Evolutionary conservation across 2,888 invertebrate species (phyloP).

Genomic region (Aplocera efformata): DNA sequence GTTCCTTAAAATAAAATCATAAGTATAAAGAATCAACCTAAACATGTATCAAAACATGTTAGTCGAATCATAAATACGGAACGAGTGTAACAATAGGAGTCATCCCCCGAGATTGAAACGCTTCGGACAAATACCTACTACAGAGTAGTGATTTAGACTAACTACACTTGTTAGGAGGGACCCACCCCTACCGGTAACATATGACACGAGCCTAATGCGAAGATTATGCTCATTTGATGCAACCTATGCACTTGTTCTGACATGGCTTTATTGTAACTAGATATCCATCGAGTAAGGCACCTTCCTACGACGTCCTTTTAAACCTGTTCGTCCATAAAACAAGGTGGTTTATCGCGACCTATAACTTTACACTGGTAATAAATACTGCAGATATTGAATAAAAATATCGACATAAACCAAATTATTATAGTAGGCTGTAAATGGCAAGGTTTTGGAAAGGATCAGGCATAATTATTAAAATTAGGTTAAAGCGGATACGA

Average conservation of each 20-base stretch:
- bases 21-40: too few species aligned
- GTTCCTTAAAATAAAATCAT: too few species aligned
- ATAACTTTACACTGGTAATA: conserved; percentile 43
- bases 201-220: conserved; percentile 61
- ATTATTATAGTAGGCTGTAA: conserved; percentile 35
- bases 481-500: conserved; percentile 17
- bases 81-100: conserved; percentile 49
- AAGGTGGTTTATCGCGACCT: conserved; percentile 41
- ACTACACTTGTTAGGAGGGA: conserved; percentile 67
- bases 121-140: conserved; percentile 52
- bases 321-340: conserved; percentile 43
- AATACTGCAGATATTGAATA: conserved; percentile 48
- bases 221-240: conserved; percentile 52
- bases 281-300: conserved; percentile 12
- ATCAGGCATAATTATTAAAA: conserved; percentile 21
- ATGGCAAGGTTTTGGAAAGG: conserved; percentile 25
- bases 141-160: conserved; percentile 68
- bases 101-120: conserved; percentile 62
- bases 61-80: conserved; percentile 32
- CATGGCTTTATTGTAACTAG: conserved; percentile 34
- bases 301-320: conserved; percentile 28
- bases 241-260: conserved; percentile 46
- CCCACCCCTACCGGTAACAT: conserved; percentile 49
- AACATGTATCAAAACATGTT: conserved; percentile 49
- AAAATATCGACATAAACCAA: conserved; percentile 45